Conservation (phyloP, 1,140 invertebrate genomes). For the Matsumurasca onukii region DNA sequence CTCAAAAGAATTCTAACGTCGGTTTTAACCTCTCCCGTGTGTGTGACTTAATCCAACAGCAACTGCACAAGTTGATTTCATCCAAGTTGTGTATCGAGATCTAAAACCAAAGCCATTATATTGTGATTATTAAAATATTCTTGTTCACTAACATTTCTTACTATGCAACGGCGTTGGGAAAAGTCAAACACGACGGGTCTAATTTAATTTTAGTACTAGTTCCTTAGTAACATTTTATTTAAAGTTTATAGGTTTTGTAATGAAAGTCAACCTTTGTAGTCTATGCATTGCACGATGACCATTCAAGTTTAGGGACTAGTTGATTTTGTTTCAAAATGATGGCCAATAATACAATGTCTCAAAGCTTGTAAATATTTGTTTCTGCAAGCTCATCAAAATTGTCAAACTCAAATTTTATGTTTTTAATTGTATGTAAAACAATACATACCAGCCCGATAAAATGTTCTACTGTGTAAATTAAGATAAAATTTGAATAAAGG, state of each 20-base stretch:
- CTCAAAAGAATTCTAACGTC: constrained; percentile 7
- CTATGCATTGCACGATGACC: constrained; percentile 1
- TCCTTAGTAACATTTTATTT: background rate
- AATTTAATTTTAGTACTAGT: background rate
- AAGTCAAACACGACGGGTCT: background rate
- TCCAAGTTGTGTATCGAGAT: background rate
- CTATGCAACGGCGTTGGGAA: too few relatives aligned
- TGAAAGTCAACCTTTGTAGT: background rate
- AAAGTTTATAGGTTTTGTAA: background rate
- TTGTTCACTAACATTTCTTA: background rate
- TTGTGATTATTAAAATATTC: background rate
- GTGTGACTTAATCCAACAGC: background rate
- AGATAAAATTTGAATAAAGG: background rate
- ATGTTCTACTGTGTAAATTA: too few relatives aligned
- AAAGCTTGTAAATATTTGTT: too few relatives aligned
- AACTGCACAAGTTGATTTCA: background rate
- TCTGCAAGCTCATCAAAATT: too few relatives aligned
- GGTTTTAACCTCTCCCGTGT: constrained; percentile 1
- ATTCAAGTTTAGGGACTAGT: too few relatives aligned
- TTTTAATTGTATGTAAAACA: too few relatives aligned
- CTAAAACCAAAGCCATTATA: background rate
- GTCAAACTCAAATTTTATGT: too few relatives aligned
- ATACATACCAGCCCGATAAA: too few relatives aligned
- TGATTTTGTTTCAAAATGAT: too few relatives aligned
- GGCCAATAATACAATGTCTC: too few relatives aligned